These are phyloP conservation scores for Bucco capensis DNA, from an alignment of 2,113 vertebrate species.

Conservation along the genomic window DNA sequence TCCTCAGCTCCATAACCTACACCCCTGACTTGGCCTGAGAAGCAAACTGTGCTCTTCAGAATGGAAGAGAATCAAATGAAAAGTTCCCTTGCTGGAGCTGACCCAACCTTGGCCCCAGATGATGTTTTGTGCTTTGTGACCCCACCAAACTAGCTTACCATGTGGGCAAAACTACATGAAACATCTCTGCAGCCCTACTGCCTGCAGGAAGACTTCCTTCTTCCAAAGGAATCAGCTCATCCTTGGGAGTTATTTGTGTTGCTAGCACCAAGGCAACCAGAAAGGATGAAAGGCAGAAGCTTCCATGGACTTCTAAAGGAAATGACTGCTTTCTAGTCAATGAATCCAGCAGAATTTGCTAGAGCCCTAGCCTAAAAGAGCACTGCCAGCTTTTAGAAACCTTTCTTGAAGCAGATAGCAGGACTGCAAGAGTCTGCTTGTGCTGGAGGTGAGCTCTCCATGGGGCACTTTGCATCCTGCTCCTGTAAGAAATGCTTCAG, in stretches of 20 bases:
- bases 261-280: conserved; percentile 30
- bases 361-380: not conserved
- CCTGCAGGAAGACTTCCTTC: not conserved
- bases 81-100: not conserved
- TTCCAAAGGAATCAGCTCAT: conserved; percentile 27
- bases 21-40: not conserved
- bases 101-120: not conserved
- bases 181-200: conserved; percentile 21
- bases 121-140: conserved; percentile 39
- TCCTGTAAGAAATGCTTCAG: too few relatives aligned
- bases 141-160: conserved; percentile 32
- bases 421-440: not conserved
- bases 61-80: not conserved
- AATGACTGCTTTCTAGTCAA: conserved; percentile 9
- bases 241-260: conserved; percentile 65
- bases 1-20: not conserved
- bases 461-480: too few relatives aligned
- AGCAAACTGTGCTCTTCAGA: not conserved
- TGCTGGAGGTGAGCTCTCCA: not conserved
- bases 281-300: conserved; percentile 38
- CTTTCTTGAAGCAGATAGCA: not conserved
- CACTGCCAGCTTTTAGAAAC: not conserved
- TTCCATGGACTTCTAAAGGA: not conserved
- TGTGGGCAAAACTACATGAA: conserved; percentile 51
- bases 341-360: not conserved